These are phyloP conservation scores for Morinoia aosen DNA, from an alignment of 2,888 invertebrate species.

Conservation along the genomic window DNA sequence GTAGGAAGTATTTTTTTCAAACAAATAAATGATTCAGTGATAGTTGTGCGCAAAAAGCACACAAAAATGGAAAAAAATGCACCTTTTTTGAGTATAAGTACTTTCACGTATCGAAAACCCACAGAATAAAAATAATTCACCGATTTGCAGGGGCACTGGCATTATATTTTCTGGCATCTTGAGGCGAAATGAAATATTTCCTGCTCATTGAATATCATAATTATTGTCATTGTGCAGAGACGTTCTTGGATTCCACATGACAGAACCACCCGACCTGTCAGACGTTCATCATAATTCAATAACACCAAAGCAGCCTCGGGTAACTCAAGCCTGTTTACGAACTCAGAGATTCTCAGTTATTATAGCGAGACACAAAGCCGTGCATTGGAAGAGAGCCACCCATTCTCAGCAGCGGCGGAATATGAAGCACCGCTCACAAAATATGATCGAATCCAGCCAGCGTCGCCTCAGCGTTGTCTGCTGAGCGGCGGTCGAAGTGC, in stretches of 20 bases:
- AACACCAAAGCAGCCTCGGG: background rate
- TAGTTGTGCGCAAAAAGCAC: too few relatives aligned
- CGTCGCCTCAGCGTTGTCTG: background rate
- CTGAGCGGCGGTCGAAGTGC: background rate
- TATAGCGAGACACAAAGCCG: conserved; percentile 12
- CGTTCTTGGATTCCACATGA: background rate
- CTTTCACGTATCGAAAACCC: too few relatives aligned
- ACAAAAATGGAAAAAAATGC: too few relatives aligned
- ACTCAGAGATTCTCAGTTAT: background rate
- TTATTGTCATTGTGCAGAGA: background rate
- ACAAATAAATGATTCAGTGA: too few relatives aligned
- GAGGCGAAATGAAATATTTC: background rate
- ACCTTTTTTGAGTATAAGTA: too few relatives aligned
- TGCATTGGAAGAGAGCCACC: background rate
- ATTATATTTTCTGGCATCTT: background rate
- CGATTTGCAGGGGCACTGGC: background rate
- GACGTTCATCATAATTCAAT: background rate
- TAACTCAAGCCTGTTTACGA: conserved; percentile 26
- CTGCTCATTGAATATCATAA: background rate
- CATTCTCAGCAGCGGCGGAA: background rate
- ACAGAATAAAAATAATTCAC: background rate
- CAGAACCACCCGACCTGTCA: background rate
- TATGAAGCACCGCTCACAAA: background rate
- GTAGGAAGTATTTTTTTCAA: too few relatives aligned
- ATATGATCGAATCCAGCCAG: background rate